Percentiles rank a stretch among this genome's conserved stretches.
These are phyloP conservation scores for Corbicula japonica DNA, from an alignment of 2,888 invertebrate species.

Conservation along the genomic window DNA sequence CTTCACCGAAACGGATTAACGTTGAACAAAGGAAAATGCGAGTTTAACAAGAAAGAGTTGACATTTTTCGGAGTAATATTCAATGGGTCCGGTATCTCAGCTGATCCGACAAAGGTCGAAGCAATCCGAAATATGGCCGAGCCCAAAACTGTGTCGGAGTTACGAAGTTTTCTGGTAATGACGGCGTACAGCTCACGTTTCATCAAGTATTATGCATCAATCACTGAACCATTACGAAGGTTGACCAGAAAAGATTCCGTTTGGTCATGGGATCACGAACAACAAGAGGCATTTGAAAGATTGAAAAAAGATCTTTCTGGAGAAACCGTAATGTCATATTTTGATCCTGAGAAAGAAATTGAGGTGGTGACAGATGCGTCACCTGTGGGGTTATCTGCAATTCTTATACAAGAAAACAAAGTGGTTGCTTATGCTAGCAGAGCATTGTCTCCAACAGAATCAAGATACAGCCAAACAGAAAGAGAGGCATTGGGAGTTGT, in stretches of 20 bases:
- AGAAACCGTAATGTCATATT: conserved; percentile 65
- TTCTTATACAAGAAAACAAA: conserved; percentile 56
- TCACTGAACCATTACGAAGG: conserved; percentile 69
- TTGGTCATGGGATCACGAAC: conserved; percentile 62
- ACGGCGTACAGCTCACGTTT: conserved; percentile 69
- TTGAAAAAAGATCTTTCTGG: conserved; percentile 56
- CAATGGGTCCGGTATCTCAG: conserved; percentile 46
- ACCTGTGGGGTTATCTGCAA: conserved; percentile 66
- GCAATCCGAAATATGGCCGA: conserved; percentile 57
- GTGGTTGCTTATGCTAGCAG: conserved; percentile 62
- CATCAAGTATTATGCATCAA: conserved; percentile 67
- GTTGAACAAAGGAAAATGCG: conserved; percentile 79
- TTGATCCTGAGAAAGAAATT: conserved; percentile 49
- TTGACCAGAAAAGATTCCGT: conserved; percentile 60
- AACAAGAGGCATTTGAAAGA: conserved; percentile 61
- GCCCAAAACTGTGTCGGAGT: conserved; percentile 51
- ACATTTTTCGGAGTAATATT: conserved; percentile 59
- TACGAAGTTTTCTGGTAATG: conserved; percentile 73
- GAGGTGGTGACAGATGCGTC: conserved; percentile 64
- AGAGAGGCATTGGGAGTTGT: conserved; percentile 71
- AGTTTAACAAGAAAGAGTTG: conserved; percentile 58
- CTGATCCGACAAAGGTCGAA: conserved; percentile 64
- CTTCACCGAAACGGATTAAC: conserved; percentile 62
- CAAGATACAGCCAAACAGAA: conserved; percentile 72
- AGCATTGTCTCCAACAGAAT: conserved; percentile 59